These are phyloP conservation scores for Palythoa grandiflora DNA, from an alignment of 92 coral and sea anemone species.

Conservation along the genomic window DNA sequence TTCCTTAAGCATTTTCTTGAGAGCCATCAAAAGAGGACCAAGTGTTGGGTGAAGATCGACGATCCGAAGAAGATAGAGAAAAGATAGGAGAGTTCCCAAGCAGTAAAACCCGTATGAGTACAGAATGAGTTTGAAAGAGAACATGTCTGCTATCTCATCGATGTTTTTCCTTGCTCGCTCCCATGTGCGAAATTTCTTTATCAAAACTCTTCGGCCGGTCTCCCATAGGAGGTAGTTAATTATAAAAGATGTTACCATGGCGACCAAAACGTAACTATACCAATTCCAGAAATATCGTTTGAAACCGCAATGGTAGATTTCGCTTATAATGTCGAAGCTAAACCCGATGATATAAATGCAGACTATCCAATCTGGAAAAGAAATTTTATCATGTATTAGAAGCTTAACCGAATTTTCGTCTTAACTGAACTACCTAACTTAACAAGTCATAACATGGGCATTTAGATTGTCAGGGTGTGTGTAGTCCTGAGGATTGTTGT, in stretches of 20 bases:
- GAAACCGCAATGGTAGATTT: conserved; percentile 34
- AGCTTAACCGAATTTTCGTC: no score
- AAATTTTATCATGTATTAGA: background rate
- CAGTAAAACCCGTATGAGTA: conserved; percentile 47
- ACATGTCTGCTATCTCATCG: background rate
- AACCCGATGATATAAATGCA: background rate
- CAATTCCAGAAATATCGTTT: conserved; percentile 45
- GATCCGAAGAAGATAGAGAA: conserved; percentile 30
- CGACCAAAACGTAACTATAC: conserved; percentile 51
- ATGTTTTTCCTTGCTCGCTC: conserved; percentile 1
- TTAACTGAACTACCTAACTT: no score
- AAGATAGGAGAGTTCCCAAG: conserved; percentile 52
- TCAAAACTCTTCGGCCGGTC: conserved; percentile 28
- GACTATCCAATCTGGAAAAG: background rate
- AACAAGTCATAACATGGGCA: no score
- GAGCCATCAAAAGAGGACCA: conserved; percentile 58
- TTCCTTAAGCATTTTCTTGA: conserved; percentile 49
- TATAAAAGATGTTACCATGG: conserved; percentile 41
- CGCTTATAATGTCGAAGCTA: conserved; percentile 45
- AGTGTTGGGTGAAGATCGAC: conserved; percentile 35
- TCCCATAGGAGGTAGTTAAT: conserved; percentile 30
- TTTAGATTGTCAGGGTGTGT: no score
- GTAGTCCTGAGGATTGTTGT: no score
- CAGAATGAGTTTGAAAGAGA: conserved; percentile 27
- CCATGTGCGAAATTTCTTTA: background rate